Conservation (phyloP, 2,797 vertebrate genomes). For the Myotis pilosus region DNA sequence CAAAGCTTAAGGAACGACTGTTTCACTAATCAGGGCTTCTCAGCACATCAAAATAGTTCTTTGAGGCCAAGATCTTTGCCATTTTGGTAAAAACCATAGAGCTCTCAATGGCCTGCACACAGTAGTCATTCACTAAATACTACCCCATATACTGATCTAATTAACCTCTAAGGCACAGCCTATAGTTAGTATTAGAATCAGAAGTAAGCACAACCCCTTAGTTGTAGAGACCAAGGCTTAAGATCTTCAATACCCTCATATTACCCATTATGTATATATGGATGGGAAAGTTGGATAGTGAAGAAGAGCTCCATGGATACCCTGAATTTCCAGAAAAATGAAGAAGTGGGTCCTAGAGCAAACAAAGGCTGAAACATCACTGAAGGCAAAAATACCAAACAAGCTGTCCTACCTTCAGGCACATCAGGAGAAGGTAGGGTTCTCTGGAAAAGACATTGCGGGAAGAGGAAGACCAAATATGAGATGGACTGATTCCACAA, state of each 20-base stretch:
- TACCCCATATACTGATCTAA: not conserved
- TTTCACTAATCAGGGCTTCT: not conserved
- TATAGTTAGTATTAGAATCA: not conserved
- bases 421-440: not conserved
- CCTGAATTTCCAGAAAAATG: not conserved
- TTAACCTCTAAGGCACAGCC: not conserved
- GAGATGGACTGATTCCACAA: not conserved
- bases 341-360: not conserved
- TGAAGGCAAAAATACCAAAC: not conserved
- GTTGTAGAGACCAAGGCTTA: not conserved
- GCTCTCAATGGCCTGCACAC: not conserved
- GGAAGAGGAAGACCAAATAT: not conserved
- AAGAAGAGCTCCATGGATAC: not conserved
- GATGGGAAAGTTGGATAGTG: not conserved
- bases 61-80: not conserved
- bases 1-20: not conserved
- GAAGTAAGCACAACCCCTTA: not conserved
- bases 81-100: not conserved
- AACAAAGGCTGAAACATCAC: not conserved
- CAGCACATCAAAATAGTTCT: not conserved
- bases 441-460: not conserved
- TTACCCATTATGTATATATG: not conserved
- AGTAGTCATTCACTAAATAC: not conserved
- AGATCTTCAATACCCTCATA: not conserved
- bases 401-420: not conserved